These are phyloP conservation scores for Pardosa pseudoannulata DNA, from an alignment of 2,888 invertebrate species.

Conservation along the genomic window DNA sequence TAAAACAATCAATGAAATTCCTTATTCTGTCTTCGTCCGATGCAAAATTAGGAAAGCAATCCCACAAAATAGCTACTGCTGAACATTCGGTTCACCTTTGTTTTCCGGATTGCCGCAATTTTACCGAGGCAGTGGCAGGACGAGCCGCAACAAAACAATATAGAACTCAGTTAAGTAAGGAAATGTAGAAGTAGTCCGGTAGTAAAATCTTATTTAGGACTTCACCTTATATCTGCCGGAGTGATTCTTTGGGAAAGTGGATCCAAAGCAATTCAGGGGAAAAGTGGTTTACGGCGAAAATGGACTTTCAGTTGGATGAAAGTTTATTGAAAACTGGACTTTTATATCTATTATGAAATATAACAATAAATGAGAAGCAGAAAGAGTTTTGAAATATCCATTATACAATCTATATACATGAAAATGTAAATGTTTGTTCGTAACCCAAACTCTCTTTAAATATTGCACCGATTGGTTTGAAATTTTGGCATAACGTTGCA, in stretches of 20 bases:
- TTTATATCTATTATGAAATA: too few relatives aligned
- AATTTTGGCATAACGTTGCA: too few relatives aligned
- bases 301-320: too few relatives aligned
- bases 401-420: too few relatives aligned
- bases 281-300: too few relatives aligned
- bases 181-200: neutral
- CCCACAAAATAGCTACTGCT: neutral
- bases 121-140: neutral
- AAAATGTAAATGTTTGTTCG: too few relatives aligned
- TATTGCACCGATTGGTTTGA: too few relatives aligned
- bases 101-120: neutral
- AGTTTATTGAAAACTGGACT: too few relatives aligned
- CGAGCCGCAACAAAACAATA: neutral
- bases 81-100: neutral
- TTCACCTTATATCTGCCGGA: neutral
- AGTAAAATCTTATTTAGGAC: conserved; percentile 1
- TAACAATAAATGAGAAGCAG: too few relatives aligned
- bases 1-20: neutral
- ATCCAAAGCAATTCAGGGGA: neutral
- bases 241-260: neutral
- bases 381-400: too few relatives aligned
- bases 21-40: neutral
- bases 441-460: too few relatives aligned
- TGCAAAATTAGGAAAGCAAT: neutral
- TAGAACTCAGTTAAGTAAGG: neutral